Base-by-base conservation (phyloP, 2,888 invertebrate species). In the Gryllus longicercus region DNA sequence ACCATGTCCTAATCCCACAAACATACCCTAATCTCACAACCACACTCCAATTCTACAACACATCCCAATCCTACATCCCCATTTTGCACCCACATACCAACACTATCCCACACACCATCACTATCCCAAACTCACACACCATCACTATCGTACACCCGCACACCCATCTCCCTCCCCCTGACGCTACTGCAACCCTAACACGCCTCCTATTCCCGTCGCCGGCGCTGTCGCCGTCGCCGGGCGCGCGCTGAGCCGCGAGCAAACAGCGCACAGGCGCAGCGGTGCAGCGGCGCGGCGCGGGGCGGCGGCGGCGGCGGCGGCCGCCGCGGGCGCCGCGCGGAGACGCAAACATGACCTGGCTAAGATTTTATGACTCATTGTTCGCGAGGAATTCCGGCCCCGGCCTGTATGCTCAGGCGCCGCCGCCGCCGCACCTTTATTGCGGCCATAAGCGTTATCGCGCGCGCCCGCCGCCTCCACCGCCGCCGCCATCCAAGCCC, bases 331-430 rank as follows among this genome's bases (percentile, higher is more conserved):
- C 63, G 63, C 63, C n/a, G 63, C 63, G 63, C n/a, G 16, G 63
- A 63, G 63, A 63, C 63, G 63, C 63, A 63, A 63, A 63, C 63
- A 63, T n/a, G n/a, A 63, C 63, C 63, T 63, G 63, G 63, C 63
- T 63, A 63, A 63, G 63, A 63, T 63, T 63, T 63, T 63, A 63
- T 63, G 63, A 63, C 63, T 63, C 63, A 63, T 63, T 63, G 63
- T 63, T 63, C 63, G 63, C 63, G 63, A 63, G 63, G 63, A 63
- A 63, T 63, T 63, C 63, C 63, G 63, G 63, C 63, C 63, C n/a
- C 16, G 16, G 63, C 63, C n/a, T 63, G 63, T 63, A n/a, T 63
- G 63, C 63, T 18, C 63, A 63, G n/a, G 63, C 63, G n/a, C n/a
- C 63, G 63, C 63, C 63, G n/a, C 14, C 63, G n/a, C 14, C n/a